phyloP scores from a whole-genome alignment of 2,888 invertebrate genomes.

The Sialis fuliginosa region DNA sequence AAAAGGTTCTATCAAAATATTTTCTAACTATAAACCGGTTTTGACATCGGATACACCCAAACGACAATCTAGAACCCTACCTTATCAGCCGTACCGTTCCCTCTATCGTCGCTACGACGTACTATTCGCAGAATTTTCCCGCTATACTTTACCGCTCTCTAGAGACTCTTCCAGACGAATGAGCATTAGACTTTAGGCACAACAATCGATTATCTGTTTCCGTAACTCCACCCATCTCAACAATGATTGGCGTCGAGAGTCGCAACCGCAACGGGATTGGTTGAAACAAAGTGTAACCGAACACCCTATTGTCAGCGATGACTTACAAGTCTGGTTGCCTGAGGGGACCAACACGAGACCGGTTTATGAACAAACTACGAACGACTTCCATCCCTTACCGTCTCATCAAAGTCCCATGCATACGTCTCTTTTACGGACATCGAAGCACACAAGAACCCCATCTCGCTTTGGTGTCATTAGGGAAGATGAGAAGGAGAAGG shows the following conservation, averaged over 20 bases:
- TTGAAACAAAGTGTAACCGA: not conserved
- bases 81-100: not conserved
- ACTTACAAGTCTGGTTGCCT: not conserved
- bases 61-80: not conserved
- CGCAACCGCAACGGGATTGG: not conserved
- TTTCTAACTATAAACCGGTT: not conserved
- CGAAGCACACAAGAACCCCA: no score
- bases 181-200: constrained; percentile 17
- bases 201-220: constrained; percentile 15
- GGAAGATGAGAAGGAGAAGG: no score
- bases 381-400: no score
- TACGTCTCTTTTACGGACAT: no score
- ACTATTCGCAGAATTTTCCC: constrained; percentile 1
- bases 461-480: no score
- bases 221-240: constrained; percentile 10
- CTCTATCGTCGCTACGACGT: not conserved
- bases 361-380: no score
- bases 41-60: not conserved
- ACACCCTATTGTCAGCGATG: not conserved
- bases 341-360: no score
- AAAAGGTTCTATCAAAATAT: no score
- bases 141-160: constrained; percentile 22
- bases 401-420: no score
- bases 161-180: constrained; percentile 24
- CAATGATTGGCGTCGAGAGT: not conserved